Percentiles rank a stretch among this genome's conserved stretches.
Evolutionary conservation across 2,797 vertebrate species (phyloP).

Genomic region (Peromyscus nudipes): DNA sequence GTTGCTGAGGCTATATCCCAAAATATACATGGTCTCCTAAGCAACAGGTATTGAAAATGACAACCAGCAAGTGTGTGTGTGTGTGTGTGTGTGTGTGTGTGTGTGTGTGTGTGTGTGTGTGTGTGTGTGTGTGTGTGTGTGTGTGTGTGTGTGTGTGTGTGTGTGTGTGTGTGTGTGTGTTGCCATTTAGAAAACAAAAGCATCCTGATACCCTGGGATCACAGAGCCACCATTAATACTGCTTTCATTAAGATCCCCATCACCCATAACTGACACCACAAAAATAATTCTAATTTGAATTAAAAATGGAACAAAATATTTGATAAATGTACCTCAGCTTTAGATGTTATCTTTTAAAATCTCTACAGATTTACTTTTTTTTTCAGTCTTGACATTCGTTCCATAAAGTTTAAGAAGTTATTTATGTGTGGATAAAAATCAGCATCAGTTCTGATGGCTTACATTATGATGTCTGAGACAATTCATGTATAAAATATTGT

Average conservation of each 20-base stretch:
- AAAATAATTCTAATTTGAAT: slow-evolving; percentile 65
- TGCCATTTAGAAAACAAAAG: neutral
- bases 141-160: no score
- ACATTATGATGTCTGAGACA: slow-evolving; percentile 57
- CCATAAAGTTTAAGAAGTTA: slow-evolving; percentile 46
- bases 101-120: neutral
- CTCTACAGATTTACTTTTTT: slow-evolving; percentile 36
- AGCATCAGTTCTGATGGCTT: slow-evolving; percentile 53
- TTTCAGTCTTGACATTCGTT: slow-evolving; percentile 41
- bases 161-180: neutral
- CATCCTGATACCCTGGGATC: neutral
- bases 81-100: neutral
- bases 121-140: no score
- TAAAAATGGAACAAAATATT: slow-evolving; percentile 36
- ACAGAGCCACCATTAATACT: neutral
- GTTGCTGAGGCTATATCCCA: neutral
- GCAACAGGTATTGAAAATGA: slow-evolving; percentile 12
- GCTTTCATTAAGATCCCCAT: neutral
- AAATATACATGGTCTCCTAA: neutral
- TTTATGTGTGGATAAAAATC: slow-evolving; percentile 56
- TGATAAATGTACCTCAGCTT: slow-evolving; percentile 48
- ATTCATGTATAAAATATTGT: slow-evolving; percentile 70
- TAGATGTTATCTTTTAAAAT: slow-evolving; percentile 57
- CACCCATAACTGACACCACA: neutral
- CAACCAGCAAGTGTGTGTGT: neutral